phyloP scores from a whole-genome alignment of 2,888 invertebrate genomes.

The Miltochrista miniata region DNA sequence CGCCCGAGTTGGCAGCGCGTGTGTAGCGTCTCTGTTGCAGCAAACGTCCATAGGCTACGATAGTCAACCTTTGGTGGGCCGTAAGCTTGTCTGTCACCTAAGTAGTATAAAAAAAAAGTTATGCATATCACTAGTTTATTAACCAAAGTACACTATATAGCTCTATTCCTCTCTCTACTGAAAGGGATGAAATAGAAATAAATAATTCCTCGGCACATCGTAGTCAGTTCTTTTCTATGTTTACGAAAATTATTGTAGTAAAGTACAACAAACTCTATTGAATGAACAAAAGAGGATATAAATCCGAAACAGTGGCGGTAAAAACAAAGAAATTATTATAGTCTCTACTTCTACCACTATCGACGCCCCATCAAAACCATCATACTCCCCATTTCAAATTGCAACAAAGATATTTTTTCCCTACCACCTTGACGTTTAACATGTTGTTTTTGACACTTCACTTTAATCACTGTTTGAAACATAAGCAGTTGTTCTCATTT shows the following conservation, averaged over 20 bases:
- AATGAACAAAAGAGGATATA: constrained; percentile 29
- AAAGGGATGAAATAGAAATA: no score
- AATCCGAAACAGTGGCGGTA: constrained; percentile 31
- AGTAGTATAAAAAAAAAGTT: no score
- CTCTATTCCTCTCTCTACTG: no score
- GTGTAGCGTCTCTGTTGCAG: no score
- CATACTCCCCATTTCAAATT: constrained; percentile 53
- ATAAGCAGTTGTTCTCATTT: constrained; percentile 76
- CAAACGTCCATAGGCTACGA: no score
- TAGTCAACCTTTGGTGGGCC: no score
- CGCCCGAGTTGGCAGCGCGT: no score
- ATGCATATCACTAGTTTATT: no score
- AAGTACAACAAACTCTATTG: constrained; percentile 28
- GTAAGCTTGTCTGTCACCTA: no score
- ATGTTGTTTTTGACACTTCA: constrained; percentile 83
- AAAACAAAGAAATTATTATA: constrained; percentile 64
- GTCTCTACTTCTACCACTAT: constrained; percentile 58
- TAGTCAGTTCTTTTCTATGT: no score
- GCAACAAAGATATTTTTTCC: constrained; percentile 46
- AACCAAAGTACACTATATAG: no score
- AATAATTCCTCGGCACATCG: no score
- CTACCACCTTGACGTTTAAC: constrained; percentile 37
- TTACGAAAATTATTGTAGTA: not conserved
- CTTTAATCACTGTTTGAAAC: constrained; percentile 80
- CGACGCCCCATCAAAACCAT: constrained; percentile 66